A percentile compares a stretch with the other conserved stretches of the same genome.
Conservation (phyloP, 2,888 invertebrate species). For the Microctonus brassicae region DNA sequence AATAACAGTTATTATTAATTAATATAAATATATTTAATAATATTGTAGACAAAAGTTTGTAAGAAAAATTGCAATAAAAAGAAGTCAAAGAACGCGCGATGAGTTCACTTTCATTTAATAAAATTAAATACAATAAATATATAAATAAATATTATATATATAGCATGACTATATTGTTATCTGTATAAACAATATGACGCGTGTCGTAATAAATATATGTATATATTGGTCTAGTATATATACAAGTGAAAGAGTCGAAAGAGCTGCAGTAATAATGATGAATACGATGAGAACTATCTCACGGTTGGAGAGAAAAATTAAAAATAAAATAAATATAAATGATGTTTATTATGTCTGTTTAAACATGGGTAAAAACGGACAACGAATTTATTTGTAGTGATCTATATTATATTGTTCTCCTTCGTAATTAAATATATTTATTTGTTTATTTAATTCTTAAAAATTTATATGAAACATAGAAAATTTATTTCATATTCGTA, state of each 20-base stretch:
- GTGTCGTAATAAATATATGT: background rate
- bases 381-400: background rate
- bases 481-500: background rate
- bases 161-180: background rate
- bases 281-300: conserved; percentile 67
- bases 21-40: too few relatives aligned
- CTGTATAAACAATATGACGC: conserved; percentile 6
- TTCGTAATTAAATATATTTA: background rate
- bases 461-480: too few relatives aligned
- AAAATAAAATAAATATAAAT: conserved; percentile 31
- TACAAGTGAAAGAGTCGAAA: conserved; percentile 46
- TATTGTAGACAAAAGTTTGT: background rate
- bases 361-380: background rate
- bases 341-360: background rate
- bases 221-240: conserved; percentile 21
- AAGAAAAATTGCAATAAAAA: background rate
- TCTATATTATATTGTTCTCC: background rate
- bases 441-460: too few relatives aligned
- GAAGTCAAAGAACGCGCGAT: background rate
- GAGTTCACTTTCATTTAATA: background rate
- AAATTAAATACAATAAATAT: background rate
- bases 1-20: too few relatives aligned
- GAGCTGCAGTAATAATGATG: conserved; percentile 55
- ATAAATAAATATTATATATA: background rate
- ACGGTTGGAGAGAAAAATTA: conserved; percentile 53